Evolutionary conservation across 2,888 invertebrate genomes (phyloP), one percentile per base, ranked within the genome.

Genomic region (Heliconius erato): DNA sequence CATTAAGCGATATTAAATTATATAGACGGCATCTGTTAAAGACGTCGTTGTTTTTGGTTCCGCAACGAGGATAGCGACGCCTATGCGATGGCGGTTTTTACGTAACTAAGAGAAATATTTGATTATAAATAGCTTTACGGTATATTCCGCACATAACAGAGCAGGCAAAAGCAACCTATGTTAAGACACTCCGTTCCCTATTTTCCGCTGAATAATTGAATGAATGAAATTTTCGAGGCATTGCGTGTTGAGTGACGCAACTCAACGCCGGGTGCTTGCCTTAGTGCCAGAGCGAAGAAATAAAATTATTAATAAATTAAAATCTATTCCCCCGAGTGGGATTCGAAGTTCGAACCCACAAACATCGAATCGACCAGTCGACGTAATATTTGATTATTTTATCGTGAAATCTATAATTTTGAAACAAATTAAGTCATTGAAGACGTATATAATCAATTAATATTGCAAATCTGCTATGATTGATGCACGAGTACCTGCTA

Each of bases 1-100:
- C 81, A 71, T 81, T 82, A 82, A 82, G 82, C 82, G 83, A 84
- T 84, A 80, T 82, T 80, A 85, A 84, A 84, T 82, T 84, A 82
- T 81, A 84, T 80, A 79, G 78, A 84, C 78, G 81, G 78, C 32
- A 74, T 28, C 79, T 79, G 82, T 80, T 82, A 79, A 74, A 65
- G 54, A 71, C 49, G 82, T 74, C 54, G 77, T 79, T 79, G 80
- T 84, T 76, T 65, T 67, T 44, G 44, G 77, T 77, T 77, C 77
- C 65, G 77, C 65, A 67, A 77, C 63, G n/a, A 40, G 59, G 59
- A 59, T 65, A 44, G 65, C 40, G 40, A 77, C 77, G 65, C 77
- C 65, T 54, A 19, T 6, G 2, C 54, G 16, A 77, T 40, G n/a
- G n/a, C 14, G 6, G 44, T 77, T 77, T 77, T 65, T 77, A 67